Percentiles rank a stretch among this genome's conserved stretches.
phyloP scores from a whole-genome alignment of 2,113 vertebrate species.

The Pterocles burchelli region DNA sequence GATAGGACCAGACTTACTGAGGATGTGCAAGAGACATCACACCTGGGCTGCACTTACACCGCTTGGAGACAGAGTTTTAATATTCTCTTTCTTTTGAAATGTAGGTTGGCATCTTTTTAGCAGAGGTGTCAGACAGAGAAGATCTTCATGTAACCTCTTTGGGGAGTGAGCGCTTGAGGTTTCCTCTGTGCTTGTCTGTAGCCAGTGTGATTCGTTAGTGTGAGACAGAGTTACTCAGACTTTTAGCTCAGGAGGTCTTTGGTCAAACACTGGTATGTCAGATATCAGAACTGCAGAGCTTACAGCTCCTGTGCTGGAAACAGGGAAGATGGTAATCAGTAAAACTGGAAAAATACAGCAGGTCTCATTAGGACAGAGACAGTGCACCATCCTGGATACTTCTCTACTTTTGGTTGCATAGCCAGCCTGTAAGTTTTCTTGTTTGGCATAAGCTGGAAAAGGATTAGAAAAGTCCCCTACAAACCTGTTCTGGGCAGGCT shows the following conservation, averaged over 20 bases:
- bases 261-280: not conserved
- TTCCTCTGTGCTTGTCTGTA: not conserved
- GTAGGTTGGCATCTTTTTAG: not conserved
- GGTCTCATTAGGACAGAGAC: not conserved
- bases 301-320: not conserved
- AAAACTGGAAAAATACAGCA: not conserved
- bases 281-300: not conserved
- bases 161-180: not conserved
- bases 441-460: not conserved
- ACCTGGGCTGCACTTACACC: not conserved
- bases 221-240: not conserved
- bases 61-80: not conserved
- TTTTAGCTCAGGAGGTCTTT: not conserved
- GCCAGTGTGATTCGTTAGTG: not conserved
- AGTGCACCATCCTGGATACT: not conserved
- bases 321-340: not conserved
- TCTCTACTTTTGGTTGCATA: not conserved
- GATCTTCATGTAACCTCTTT: not conserved
- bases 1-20: not conserved
- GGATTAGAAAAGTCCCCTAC: not conserved
- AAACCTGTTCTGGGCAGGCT: not conserved
- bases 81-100: not conserved
- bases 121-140: not conserved
- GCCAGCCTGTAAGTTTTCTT: not conserved
- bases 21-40: not conserved